Evolutionary conservation across 1,140 invertebrate species (phyloP).

Genomic region (Trichoplusia ni): DNA sequence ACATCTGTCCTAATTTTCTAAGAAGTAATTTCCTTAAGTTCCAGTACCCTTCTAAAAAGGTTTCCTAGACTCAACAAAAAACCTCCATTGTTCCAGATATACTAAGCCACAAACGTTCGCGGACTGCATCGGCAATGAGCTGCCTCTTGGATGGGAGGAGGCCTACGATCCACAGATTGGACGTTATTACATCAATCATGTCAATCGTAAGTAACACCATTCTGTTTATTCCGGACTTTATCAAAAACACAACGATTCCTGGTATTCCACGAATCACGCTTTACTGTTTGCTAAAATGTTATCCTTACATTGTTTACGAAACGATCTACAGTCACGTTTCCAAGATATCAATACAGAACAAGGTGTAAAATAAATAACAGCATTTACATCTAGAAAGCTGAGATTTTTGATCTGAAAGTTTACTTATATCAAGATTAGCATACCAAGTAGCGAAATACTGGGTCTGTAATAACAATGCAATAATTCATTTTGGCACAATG

Average conservation of each 20-base stretch:
- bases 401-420: background rate
- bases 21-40: conserved; percentile 4
- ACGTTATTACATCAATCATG: conserved; percentile 97
- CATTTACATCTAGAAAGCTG: background rate
- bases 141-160: conserved; percentile 98
- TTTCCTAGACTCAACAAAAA: conserved; percentile 32
- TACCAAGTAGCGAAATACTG: conserved; percentile 12
- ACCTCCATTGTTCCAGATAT: conserved; percentile 86
- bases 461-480: conserved; percentile 22
- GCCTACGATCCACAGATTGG: conserved; percentile 96
- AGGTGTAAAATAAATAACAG: too few relatives aligned
- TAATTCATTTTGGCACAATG: conserved; percentile 46
- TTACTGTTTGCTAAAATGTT: too few relatives aligned
- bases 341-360: too few relatives aligned
- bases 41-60: background rate
- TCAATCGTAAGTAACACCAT: conserved; percentile 91
- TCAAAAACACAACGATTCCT: background rate
- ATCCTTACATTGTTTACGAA: too few relatives aligned
- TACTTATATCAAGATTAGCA: conserved; percentile 8
- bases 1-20: too few relatives aligned
- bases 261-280: background rate
- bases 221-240: conserved; percentile 15
- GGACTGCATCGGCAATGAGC: conserved; percentile 98
- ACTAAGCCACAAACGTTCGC: conserved; percentile 98
- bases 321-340: too few relatives aligned